Base-by-base conservation (phyloP, 2,113 vertebrate genomes). In the Australoheros scitulus region DNA sequence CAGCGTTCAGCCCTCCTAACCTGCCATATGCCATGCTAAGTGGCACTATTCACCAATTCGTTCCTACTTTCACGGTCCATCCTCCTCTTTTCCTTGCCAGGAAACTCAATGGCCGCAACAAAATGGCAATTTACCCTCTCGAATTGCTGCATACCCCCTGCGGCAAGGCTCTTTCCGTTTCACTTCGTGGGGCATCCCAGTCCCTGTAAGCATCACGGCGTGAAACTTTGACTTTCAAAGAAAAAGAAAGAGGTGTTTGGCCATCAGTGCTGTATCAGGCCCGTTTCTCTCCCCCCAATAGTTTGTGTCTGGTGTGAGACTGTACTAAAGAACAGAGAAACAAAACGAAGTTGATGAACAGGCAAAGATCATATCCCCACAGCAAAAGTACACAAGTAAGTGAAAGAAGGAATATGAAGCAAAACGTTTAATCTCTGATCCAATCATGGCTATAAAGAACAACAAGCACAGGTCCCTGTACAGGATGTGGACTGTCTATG, bases 51-150 rank as follows among this genome's bases (percentile, higher is more conserved):
- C 85, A 93, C 88, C 94, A 85, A 96, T 96, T 96, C 94, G 94
- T 95, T 95, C 94, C 95, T 93, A 93, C 68, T 95, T 95, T 96
- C 96, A 96, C 94, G 95, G 95, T 95, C 90, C 94, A 70, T 91
- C 94, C 94, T 93, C 92, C 88, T 50, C 79, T 88, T 92, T 90
- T 89, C 83, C 89, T 38, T 77, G 90, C 88, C 88, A 90, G 87
- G 85, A 85, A 87, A 52, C 86, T 95, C 86, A 96, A 95, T 94
- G 52, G 91, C 65, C 26, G 38, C 84, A 90, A 95, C 94, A 94
- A 96, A 96, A 94, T 87, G 85, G 77, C 94, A 94, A 95, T 96
- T 95, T 94, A 95, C 81, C 76, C 87, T 80, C 75, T 89, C 81
- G 91, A 92, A 91, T 87, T 59, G 92, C 77, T 91, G 88, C 90